Evolutionary conservation across 2,797 vertebrate species (phyloP), one percentile per base, ranked within the genome.

Genomic region (Xenentodon cancila): DNA sequence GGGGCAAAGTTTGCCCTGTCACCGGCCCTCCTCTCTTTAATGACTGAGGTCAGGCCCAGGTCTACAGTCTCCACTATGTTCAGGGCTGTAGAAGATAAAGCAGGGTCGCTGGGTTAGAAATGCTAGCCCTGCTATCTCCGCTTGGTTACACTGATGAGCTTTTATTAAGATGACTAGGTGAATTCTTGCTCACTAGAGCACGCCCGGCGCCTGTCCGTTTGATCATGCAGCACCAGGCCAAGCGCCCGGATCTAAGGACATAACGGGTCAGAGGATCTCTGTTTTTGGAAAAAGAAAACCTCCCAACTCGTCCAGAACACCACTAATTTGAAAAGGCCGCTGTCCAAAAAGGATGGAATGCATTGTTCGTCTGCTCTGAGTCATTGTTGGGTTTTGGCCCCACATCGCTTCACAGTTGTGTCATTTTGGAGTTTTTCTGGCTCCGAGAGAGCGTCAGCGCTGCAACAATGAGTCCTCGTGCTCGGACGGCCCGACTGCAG

Each of bases 161-260:
- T 89, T 92, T 89, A 91, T 91, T 89, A 89, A 85, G 73, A 88
- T 91, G 90, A 90, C 75, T 8, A 80, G 80, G 82, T 78, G 84
- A 73, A 93, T 92, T 92, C 92, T 71, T 91, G 91, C 73, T 87
- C 85, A 67, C 30, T 56, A 42, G 79, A 83, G 83, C 81, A 7
- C 4, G 34, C 30, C 51, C 17, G 1, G 47, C 37, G 56, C 56
- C 81, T 57, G 56, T 53, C 25, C 58, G 70, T 90, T 89, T 90
- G 88, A 92, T 92, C 87, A 60, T 21, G 43, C 53, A 40, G 62
- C 71, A 49, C 67, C 52, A 32, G 69, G 53, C 64, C 53, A 15
- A 16, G 60, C 58, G 48, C 58, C 58, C 59, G 59, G 74, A 77
- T 82, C 77, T 76, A 42, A 82, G 85, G 74, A 75, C 80, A 51